These are phyloP conservation scores for Hippoglossus stenolepis DNA, from an alignment of 2,113 vertebrate genomes.

Conservation along the genomic window DNA sequence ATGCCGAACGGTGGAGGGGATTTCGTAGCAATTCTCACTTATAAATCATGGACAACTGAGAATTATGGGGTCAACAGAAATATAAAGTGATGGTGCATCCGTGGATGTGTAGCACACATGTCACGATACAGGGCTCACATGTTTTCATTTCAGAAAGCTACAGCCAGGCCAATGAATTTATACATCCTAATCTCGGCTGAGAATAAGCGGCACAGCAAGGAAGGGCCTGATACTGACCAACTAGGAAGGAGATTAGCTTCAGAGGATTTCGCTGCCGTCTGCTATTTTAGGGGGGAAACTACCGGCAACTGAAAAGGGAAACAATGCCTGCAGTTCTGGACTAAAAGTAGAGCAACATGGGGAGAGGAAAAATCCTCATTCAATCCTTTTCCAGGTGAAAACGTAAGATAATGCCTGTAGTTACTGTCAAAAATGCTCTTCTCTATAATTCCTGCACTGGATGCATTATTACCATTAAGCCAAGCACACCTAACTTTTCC, in stretches of 20 bases:
- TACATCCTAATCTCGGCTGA: constrained; percentile 60
- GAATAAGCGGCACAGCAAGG: constrained; percentile 57
- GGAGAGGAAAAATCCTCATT: constrained; percentile 6
- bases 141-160: constrained; percentile 40
- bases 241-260: constrained; percentile 60
- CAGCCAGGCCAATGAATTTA: constrained; percentile 51
- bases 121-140: constrained; percentile 23
- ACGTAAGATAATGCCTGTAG: constrained; percentile 55
- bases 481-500: constrained; percentile 36
- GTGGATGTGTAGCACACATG: constrained; percentile 26
- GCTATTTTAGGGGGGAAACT: constrained; percentile 57
- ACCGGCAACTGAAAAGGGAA: constrained; percentile 47
- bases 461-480: constrained; percentile 39
- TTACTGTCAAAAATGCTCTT: constrained; percentile 30
- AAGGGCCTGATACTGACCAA: constrained; percentile 50
- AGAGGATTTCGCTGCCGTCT: constrained; percentile 54
- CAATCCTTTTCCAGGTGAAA: constrained; percentile 58
- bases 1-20: constrained; percentile 45
- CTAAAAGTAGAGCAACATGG: constrained; percentile 5
- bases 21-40: constrained; percentile 50
- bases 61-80: constrained; percentile 65
- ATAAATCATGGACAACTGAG: constrained; percentile 63
- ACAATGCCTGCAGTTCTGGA: constrained; percentile 42
- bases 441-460: constrained; percentile 18
- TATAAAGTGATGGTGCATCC: constrained; percentile 38